Base-by-base conservation (phyloP, 2,888 invertebrate species). In the Gisinianus flammeolus region DNA sequence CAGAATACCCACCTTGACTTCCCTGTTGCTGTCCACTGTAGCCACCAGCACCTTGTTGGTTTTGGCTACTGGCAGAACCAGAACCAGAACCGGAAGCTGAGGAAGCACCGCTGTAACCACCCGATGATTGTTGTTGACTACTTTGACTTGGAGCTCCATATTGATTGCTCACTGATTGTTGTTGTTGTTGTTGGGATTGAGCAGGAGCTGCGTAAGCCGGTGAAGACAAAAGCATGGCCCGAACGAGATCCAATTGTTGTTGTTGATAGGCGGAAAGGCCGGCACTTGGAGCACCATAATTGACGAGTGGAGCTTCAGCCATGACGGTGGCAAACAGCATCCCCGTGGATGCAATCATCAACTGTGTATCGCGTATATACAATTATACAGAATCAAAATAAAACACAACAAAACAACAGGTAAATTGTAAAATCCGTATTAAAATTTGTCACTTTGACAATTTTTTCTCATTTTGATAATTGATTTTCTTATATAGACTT, bases 271-370 rank as follows among this genome's bases (percentile, higher is more conserved):
- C 58, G 6, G 58, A 58, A 12, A 6, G n/a, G n/a, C 58, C 22
- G 10, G 58, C 58, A 5, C 71, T 54, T 22, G 71, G 71, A 54
- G 71, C 56, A 26, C 71, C 71, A 35, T 71, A 71, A 54, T 71
- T 71, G 52, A 8, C 44, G n/a, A 56, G 24, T 16, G 71, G 71
- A n/a, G 52, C 71, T 71, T 71, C 71, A 31, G 24, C 71, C 2
- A 28, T 10, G 28, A 56, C 71, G 33, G 71, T 33, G 5, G 31
- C 69, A 8, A 71, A 12, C 4, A 71, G 71, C 71, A 71, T 71
- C 71, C 71, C 71, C 19, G 30, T 44, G 71, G 71, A 71, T 44
- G 44, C 44, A 44, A 44, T 44, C 44, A 44, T 44, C 16, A 44
- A 44, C 44, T 44, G 44, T 44, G 16, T 10, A 44, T 10, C 6